Conservation (phyloP, 2,113 vertebrate genomes). For the Corythoichthys haematopterus region DNA sequence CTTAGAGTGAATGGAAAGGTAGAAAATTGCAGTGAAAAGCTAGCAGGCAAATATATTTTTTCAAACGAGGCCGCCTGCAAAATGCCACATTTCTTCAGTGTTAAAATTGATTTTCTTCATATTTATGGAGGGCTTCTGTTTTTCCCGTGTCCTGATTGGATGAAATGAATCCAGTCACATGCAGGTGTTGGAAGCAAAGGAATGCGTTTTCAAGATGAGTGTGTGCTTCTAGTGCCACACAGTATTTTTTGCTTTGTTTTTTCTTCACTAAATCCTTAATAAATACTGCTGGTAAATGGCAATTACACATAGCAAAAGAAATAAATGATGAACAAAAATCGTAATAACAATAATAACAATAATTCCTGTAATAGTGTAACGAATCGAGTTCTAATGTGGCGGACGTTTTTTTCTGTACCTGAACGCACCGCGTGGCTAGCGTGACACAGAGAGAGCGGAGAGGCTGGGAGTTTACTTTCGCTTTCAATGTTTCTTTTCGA, state of each 20-base stretch:
- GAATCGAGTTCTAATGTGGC: too few species aligned
- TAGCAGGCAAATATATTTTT: constrained; percentile 16
- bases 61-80: constrained; percentile 1
- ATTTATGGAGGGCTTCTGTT: constrained; percentile 18
- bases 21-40: constrained; percentile 42
- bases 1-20: constrained; percentile 14
- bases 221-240: not conserved
- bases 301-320: too few species aligned
- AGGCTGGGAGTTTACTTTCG: too few species aligned
- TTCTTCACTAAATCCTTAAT: too few species aligned
- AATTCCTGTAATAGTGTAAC: too few species aligned
- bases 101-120: constrained; percentile 28
- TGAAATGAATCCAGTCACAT: constrained; percentile 6
- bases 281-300: too few species aligned
- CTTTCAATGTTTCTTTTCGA: too few species aligned
- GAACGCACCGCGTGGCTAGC: too few species aligned
- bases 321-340: too few species aligned
- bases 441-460: too few species aligned
- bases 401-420: too few species aligned
- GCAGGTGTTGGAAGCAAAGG: constrained; percentile 1
- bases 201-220: constrained; percentile 15
- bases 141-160: not conserved
- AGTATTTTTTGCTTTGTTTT: not conserved
- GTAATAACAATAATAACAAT: too few species aligned
- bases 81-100: constrained; percentile 23